These are phyloP conservation scores for Drosophila kambysellisi DNA, from an alignment of 2,888 invertebrate genomes.

Conservation along the genomic window DNA sequence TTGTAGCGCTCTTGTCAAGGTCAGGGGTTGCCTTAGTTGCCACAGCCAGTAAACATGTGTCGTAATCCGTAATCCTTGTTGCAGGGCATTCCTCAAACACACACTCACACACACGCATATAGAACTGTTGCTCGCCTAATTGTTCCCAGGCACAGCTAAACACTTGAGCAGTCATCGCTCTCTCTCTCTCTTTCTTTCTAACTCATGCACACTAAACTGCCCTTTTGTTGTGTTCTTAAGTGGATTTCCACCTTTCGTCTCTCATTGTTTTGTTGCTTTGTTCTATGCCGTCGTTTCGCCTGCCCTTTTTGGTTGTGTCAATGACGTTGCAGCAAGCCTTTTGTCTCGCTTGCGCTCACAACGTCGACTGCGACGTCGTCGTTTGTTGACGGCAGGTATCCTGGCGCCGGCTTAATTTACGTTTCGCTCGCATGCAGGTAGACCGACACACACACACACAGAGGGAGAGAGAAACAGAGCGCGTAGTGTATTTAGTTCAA, in stretches of 20 bases:
- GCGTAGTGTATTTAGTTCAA: slow-evolving; percentile 61
- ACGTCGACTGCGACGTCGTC: slow-evolving; percentile 26
- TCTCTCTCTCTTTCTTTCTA: slow-evolving; percentile 13
- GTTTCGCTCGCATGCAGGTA: slow-evolving; percentile 57
- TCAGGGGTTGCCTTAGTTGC: slow-evolving; percentile 70
- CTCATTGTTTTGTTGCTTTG: slow-evolving; percentile 58
- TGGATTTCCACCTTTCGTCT: slow-evolving; percentile 76
- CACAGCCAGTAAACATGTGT: slow-evolving; percentile 64
- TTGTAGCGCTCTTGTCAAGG: slow-evolving; percentile 68
- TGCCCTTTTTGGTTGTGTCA: slow-evolving; percentile 64
- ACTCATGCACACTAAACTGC: slow-evolving; percentile 10
- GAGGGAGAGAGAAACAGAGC: slow-evolving; percentile 8
- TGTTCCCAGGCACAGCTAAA: slow-evolving; percentile 53
- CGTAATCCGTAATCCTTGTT: slow-evolving; percentile 71
- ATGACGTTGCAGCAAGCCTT: slow-evolving; percentile 75
- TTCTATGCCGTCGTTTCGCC: slow-evolving; percentile 53
- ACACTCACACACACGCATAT: slow-evolving; percentile 19
- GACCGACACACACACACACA: slow-evolving; percentile 3
- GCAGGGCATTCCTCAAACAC: slow-evolving; percentile 69
- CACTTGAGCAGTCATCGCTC: slow-evolving; percentile 12
- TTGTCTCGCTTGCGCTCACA: slow-evolving; percentile 51
- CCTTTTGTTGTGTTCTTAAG: slow-evolving; percentile 63
- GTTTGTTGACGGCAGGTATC: slow-evolving; percentile 75
- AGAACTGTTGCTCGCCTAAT: slow-evolving; percentile 76
- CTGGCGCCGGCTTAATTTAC: slow-evolving; percentile 82